phyloP scores from a whole-genome alignment of 2,113 vertebrate genomes.

The Gobius niger region DNA sequence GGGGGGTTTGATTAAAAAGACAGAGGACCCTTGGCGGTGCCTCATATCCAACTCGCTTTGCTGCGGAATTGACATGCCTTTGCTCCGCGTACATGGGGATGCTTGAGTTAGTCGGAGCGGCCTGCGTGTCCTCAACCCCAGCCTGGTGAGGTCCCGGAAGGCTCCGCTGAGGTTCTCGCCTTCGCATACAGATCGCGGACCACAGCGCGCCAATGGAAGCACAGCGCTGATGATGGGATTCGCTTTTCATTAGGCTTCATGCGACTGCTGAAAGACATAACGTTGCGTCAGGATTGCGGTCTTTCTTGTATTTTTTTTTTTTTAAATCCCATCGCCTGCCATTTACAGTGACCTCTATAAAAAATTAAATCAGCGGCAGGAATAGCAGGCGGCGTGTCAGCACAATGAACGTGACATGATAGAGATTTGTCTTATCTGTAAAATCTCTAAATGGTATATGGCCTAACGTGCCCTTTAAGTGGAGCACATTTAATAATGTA shows the following conservation, averaged over 20 bases:
- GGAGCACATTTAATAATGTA: conserved; percentile 9
- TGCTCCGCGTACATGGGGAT: conserved; percentile 37
- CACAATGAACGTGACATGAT: conserved; percentile 38
- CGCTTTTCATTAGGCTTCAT: conserved; percentile 48
- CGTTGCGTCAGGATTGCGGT: conserved; percentile 60
- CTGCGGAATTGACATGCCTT: conserved; percentile 53
- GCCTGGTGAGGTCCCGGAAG: conserved; percentile 50
- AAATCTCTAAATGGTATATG: conserved; percentile 43
- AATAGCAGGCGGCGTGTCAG: conserved; percentile 22
- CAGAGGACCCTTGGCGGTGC: conserved; percentile 50
- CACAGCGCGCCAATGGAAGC: conserved; percentile 35
- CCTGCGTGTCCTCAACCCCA: conserved; percentile 47
- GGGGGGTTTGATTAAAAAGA: conserved; percentile 60
- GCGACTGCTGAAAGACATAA: conserved; percentile 41
- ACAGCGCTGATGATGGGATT: conserved; percentile 27
- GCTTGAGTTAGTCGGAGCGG: conserved; percentile 53
- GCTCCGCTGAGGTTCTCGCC: conserved; percentile 47
- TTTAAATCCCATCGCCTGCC: conserved; percentile 29
- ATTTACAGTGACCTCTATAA: conserved; percentile 48
- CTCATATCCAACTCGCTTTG: conserved; percentile 41
- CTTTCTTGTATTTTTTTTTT: conserved; percentile 37
- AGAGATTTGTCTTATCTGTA: conserved; percentile 38
- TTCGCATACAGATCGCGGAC: conserved; percentile 59
- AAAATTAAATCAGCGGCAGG: conserved; percentile 35
- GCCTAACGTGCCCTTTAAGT: conserved; percentile 34